Percentiles rank a stretch among this genome's conserved stretches.
Conservation (phyloP, 2,888 invertebrate genomes). For the Volucella bombylans region DNA sequence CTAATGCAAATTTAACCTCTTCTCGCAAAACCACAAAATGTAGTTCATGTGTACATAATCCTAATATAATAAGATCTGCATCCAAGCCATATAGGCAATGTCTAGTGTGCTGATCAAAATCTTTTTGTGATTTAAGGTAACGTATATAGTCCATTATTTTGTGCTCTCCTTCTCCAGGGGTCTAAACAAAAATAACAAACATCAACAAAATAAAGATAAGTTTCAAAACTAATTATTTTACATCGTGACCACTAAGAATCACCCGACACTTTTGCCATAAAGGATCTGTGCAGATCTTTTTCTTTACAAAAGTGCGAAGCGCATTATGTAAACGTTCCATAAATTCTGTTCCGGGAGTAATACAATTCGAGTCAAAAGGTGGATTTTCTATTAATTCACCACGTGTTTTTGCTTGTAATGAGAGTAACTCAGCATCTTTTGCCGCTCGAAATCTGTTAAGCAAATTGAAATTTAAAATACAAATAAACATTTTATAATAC, state of each 20-base stretch:
- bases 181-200: constrained; percentile 83
- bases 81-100: constrained; percentile 99
- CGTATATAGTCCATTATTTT: constrained; percentile 99
- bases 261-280: constrained; percentile 94
- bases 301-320: constrained; percentile 92
- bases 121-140: constrained; percentile 90
- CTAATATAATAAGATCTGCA: constrained; percentile 98
- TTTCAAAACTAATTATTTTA: constrained; percentile 79
- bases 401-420: constrained; percentile 88
- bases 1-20: constrained; percentile 86
- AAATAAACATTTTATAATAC: neutral
- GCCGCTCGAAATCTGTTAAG: constrained; percentile 90
- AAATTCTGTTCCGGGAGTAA: constrained; percentile 97
- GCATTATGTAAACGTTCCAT: constrained; percentile 95
- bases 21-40: constrained; percentile 97
- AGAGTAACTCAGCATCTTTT: constrained; percentile 90
- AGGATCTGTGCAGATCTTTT: constrained; percentile 92
- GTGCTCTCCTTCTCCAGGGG: constrained; percentile 98
- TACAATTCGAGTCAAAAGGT: constrained; percentile 98
- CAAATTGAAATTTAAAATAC: neutral
- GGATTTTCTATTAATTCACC: constrained; percentile 90
- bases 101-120: constrained; percentile 94
- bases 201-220: neutral
- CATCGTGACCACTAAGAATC: constrained; percentile 96
- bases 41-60: constrained; percentile 96